These are phyloP conservation scores for Capromys pilorides DNA, from an alignment of 2,797 vertebrate species.

Conservation along the genomic window DNA sequence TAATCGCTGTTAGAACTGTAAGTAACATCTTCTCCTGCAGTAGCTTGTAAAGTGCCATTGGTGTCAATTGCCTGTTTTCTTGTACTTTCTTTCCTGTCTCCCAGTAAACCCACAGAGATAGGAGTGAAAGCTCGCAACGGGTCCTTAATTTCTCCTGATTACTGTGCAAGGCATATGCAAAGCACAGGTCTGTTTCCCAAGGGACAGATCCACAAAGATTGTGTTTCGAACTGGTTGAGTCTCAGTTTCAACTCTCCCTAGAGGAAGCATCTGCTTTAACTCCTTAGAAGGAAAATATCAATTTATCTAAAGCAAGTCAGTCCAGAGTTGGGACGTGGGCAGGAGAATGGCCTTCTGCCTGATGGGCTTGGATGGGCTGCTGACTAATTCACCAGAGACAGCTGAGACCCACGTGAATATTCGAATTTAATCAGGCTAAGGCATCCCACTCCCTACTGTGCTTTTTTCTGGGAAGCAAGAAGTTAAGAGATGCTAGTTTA, in stretches of 20 bases:
- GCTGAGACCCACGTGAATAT: background rate
- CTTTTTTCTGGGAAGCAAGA: slow-evolving; percentile 3
- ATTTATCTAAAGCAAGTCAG: background rate
- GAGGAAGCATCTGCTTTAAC: background rate
- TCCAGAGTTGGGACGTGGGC: background rate
- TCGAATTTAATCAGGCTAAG: slow-evolving; percentile 31
- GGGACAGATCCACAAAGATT: background rate
- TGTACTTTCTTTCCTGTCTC: background rate
- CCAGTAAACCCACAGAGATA: background rate
- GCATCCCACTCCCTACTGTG: background rate
- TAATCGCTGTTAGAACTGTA: too few relatives aligned
- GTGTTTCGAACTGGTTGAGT: background rate
- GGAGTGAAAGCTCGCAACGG: too few relatives aligned
- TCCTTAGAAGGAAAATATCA: background rate
- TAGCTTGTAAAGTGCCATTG: background rate
- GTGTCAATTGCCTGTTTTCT: background rate
- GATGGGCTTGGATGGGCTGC: background rate
- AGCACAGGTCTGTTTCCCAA: background rate
- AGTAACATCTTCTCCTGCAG: background rate
- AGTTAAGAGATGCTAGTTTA: background rate
- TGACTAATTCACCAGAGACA: background rate
- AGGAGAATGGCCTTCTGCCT: background rate
- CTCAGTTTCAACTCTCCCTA: background rate
- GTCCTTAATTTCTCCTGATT: background rate
- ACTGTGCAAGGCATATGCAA: background rate